Conservation (phyloP, 2,113 vertebrate genomes). For the Acinonyx jubatus region DNA sequence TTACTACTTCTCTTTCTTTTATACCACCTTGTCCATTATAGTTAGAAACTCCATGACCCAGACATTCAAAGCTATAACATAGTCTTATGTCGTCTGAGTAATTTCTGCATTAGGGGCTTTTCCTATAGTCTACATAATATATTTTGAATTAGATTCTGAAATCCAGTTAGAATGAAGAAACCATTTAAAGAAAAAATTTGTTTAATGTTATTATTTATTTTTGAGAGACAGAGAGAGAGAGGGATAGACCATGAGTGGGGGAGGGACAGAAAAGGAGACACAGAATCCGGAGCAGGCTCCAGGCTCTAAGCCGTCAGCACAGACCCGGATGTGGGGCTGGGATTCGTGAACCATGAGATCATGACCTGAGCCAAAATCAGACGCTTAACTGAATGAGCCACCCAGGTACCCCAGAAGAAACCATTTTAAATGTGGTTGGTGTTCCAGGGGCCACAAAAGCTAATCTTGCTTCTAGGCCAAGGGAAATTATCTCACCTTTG, state of each 20-base stretch:
- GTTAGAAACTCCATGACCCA: not conserved
- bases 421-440: not conserved
- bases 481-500: not conserved
- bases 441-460: not conserved
- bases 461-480: not conserved
- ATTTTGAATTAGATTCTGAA: constrained; percentile 32
- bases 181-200: not conserved
- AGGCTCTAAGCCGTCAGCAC: too few relatives aligned
- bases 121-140: not conserved
- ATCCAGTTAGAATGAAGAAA: not conserved
- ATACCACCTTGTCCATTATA: not conserved
- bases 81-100: not conserved
- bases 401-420: not conserved
- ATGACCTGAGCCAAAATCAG: too few relatives aligned
- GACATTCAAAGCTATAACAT: not conserved
- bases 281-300: too few relatives aligned
- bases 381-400: too few relatives aligned
- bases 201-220: too few relatives aligned
- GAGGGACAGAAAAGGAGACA: too few relatives aligned
- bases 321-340: too few relatives aligned
- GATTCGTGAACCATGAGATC: too few relatives aligned
- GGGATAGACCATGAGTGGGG: too few relatives aligned
- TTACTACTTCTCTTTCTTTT: not conserved
- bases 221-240: too few relatives aligned
- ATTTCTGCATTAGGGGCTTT: not conserved